These are phyloP conservation scores for Drosophila antonietae DNA, from an alignment of 2,888 invertebrate species.

Conservation along the genomic window DNA sequence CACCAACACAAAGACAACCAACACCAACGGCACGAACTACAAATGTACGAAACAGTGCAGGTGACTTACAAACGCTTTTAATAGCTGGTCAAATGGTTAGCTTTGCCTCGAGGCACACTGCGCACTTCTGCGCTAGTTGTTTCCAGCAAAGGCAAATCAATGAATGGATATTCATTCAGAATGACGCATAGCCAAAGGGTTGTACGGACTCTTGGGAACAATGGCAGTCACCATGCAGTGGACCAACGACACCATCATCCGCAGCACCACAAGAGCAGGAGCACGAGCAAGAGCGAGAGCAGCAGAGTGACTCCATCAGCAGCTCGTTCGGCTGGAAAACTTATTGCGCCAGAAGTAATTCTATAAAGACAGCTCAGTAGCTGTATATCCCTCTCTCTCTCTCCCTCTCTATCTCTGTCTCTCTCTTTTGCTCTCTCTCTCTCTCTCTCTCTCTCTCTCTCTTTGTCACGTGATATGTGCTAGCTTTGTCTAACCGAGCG, in stretches of 20 bases:
- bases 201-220: conserved; percentile 20
- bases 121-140: conserved; percentile 49
- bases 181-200: conserved; percentile 42
- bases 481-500: conserved; percentile 9
- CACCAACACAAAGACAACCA: conserved; percentile 15
- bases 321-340: conserved; percentile 73
- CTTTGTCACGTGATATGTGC: conserved; percentile 17
- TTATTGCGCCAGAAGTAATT: conserved; percentile 80
- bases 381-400: conserved; percentile 15
- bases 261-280: background rate
- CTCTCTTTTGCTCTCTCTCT: conserved; percentile 9
- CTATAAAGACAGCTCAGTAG: conserved; percentile 68
- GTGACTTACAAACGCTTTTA: conserved; percentile 53
- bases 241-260: conserved; percentile 14
- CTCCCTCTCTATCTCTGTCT: conserved; percentile 8
- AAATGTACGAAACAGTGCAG: conserved; percentile 23
- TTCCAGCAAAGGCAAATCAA: conserved; percentile 66
- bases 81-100: conserved; percentile 48
- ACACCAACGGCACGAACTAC: conserved; percentile 19
- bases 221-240: conserved; percentile 33
- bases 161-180: conserved; percentile 65
- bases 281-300: background rate
- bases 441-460: background rate
- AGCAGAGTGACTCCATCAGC: conserved; percentile 56
- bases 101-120: conserved; percentile 19